These are phyloP conservation scores for Poeciliopsis presidionis DNA, from an alignment of 2,797 vertebrate genomes.

Conservation along the genomic window DNA sequence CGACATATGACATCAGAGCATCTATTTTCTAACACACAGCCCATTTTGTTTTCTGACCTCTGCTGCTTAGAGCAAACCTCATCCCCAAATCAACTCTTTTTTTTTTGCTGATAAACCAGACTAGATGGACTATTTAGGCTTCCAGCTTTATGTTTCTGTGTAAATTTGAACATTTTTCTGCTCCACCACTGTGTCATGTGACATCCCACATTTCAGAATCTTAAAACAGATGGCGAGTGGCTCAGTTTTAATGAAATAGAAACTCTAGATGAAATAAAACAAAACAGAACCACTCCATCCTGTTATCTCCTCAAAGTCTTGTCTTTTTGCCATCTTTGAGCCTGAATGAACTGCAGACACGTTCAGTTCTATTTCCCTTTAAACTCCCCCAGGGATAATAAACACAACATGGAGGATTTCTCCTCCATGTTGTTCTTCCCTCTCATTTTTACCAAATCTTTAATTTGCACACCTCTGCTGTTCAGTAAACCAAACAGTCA, in stretches of 20 bases:
- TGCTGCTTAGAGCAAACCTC: slow-evolving; percentile 5
- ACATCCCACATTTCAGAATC: not conserved
- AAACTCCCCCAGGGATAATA: not conserved
- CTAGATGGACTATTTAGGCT: too few relatives aligned
- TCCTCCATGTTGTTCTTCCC: not conserved
- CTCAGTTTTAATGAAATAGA: not conserved
- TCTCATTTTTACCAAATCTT: not conserved
- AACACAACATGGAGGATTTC: not conserved
- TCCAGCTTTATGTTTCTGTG: not conserved
- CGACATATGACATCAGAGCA: slow-evolving; percentile 14
- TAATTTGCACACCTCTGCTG: not conserved
- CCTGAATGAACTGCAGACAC: not conserved
- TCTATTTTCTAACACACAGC: not conserved
- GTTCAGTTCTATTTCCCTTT: not conserved
- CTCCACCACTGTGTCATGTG: not conserved
- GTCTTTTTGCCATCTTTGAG: not conserved
- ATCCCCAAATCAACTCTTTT: too few relatives aligned
- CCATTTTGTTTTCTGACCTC: slow-evolving; percentile 20
- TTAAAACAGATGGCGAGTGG: not conserved
- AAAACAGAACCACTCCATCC: not conserved
- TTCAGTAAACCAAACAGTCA: not conserved
- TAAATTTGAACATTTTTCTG: not conserved
- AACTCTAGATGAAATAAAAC: not conserved
- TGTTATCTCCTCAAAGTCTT: not conserved
- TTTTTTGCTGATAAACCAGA: too few relatives aligned